Evolutionary conservation across 2,113 vertebrate species (phyloP).

Genomic region (Tyto alba): DNA sequence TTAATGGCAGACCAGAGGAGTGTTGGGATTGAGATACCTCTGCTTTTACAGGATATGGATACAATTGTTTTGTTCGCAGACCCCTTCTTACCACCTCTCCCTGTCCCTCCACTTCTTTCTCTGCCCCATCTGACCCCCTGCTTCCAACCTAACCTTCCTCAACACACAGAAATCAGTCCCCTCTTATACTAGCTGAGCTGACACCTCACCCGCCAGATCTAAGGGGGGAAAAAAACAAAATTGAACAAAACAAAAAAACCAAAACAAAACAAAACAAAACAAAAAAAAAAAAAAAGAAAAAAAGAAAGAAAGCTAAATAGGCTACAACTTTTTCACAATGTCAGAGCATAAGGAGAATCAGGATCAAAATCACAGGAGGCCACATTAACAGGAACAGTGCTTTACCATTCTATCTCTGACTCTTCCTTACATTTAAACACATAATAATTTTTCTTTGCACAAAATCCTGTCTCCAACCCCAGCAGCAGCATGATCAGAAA

Average conservation of each 20-base stretch:
- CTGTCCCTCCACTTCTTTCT: background rate
- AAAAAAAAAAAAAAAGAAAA: background rate
- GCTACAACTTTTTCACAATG: background rate
- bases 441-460: background rate
- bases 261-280: background rate
- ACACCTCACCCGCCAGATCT: background rate
- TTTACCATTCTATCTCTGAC: background rate
- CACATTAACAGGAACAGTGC: background rate
- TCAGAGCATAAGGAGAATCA: background rate
- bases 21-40: background rate
- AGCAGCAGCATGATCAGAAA: background rate
- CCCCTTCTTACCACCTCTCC: background rate
- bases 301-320: background rate
- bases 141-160: background rate
- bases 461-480: background rate
- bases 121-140: background rate
- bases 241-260: background rate
- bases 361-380: background rate
- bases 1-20: background rate
- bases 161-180: background rate
- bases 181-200: rapidly evolving
- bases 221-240: background rate
- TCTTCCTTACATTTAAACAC: background rate
- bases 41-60: background rate
- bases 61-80: background rate